Evolutionary conservation across 1,140 invertebrate species (phyloP).

Genomic region (Drosophila aff.): DNA sequence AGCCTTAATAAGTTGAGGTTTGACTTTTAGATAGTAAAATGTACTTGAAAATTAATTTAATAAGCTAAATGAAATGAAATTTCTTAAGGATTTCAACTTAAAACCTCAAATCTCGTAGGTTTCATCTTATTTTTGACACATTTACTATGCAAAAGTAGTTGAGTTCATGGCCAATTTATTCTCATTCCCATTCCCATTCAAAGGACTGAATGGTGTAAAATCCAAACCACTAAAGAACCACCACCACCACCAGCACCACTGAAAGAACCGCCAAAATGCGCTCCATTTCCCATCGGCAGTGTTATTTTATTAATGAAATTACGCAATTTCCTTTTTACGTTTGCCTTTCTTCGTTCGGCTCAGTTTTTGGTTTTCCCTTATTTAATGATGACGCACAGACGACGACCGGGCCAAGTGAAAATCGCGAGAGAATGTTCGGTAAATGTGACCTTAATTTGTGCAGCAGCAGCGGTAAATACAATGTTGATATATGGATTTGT

Average conservation of each 20-base stretch:
- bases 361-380: slow-evolving; percentile 61
- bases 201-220: slow-evolving; percentile 37
- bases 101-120: background rate
- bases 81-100: background rate
- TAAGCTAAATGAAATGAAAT: background rate
- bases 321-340: slow-evolving; percentile 64
- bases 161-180: slow-evolving; percentile 24
- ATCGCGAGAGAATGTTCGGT: slow-evolving; percentile 41
- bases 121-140: slow-evolving; percentile 9
- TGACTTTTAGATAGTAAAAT: too few species aligned
- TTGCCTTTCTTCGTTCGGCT: slow-evolving; percentile 21
- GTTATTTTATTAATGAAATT: slow-evolving; percentile 80
- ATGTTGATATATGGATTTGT: slow-evolving; percentile 69
- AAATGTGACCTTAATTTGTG: slow-evolving; percentile 80
- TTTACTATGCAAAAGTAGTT: slow-evolving; percentile 34
- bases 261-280: slow-evolving; percentile 33
- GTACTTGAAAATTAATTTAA: background rate
- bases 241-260: background rate
- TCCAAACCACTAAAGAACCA: slow-evolving; percentile 40
- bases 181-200: background rate
- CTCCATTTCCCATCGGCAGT: slow-evolving; percentile 23
- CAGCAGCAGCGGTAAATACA: slow-evolving; percentile 50
- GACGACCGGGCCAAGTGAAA: slow-evolving; percentile 3
- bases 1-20: background rate
- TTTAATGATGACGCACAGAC: slow-evolving; percentile 64